Evolutionary conservation across 2,797 vertebrate genomes (phyloP).

Genomic region (Danio albolineatus): DNA sequence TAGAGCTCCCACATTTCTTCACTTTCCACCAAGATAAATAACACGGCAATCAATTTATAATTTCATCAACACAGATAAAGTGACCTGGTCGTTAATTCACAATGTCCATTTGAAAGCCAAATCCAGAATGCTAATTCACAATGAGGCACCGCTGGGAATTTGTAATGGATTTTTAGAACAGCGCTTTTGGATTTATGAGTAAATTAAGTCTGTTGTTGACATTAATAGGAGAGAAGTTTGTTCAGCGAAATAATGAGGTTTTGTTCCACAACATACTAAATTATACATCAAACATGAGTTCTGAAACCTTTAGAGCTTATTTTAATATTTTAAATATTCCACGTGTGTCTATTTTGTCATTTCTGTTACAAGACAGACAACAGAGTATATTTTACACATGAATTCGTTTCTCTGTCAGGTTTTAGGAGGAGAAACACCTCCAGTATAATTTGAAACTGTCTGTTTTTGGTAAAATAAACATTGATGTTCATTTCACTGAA

Average conservation of each 20-base stretch:
- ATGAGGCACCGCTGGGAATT: background rate
- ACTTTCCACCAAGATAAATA: slow-evolving; percentile 21
- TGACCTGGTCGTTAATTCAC: background rate
- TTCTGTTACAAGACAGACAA: background rate
- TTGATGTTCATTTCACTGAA: background rate
- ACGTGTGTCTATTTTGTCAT: background rate
- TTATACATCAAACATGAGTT: background rate
- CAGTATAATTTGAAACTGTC: background rate
- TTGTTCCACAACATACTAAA: background rate
- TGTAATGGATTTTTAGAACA: background rate
- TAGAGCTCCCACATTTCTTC: background rate
- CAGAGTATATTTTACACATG: background rate
- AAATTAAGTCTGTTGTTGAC: background rate
- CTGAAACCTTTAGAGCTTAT: background rate
- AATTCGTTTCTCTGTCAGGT: background rate
- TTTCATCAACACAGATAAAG: background rate
- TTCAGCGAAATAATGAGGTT: background rate
- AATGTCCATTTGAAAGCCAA: background rate
- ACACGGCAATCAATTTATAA: background rate
- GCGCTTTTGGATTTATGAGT: background rate
- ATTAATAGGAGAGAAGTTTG: slow-evolving; percentile 7
- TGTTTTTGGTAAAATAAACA: background rate
- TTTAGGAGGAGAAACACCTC: background rate
- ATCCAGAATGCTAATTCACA: background rate
- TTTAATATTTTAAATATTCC: too few relatives aligned